Percentiles rank a stretch among this genome's conserved stretches.
Conservation (phyloP, 1,140 invertebrate genomes). For the Ectropis grisescens region DNA sequence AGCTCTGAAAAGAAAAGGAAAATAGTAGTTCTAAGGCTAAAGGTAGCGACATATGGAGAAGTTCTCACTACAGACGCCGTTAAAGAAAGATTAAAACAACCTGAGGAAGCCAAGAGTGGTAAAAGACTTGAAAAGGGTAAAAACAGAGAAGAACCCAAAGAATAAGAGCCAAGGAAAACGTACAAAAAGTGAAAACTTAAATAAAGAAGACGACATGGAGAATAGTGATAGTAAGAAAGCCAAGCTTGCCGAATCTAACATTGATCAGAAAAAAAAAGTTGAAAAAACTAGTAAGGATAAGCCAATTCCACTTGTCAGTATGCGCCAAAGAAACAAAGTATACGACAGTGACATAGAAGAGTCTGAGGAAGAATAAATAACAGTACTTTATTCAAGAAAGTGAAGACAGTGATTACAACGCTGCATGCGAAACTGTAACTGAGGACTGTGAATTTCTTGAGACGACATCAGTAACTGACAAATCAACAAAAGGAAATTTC, state of each 20-base stretch:
- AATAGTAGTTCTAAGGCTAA: conserved; percentile 1
- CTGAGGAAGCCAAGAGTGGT: neutral
- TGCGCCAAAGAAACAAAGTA: neutral
- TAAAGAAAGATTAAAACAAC: neutral
- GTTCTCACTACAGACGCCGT: neutral
- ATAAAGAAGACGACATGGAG: neutral
- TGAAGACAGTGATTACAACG: neutral
- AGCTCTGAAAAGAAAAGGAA: neutral
- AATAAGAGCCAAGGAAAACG: neutral
- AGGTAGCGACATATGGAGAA: conserved; percentile 1
- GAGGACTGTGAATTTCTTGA: conserved; percentile 1
- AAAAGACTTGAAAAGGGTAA: neutral
- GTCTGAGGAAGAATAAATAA: conserved; percentile 1
- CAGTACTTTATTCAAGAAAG: neutral
- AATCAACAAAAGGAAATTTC: neutral
- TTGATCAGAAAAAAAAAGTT: neutral
- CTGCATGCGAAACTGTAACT: neutral
- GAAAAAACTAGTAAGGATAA: neutral
- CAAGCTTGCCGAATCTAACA: neutral
- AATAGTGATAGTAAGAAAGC: neutral
- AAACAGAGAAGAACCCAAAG: neutral
- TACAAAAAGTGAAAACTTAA: conserved; percentile 1
- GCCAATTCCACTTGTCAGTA: neutral
- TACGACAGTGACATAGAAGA: neutral
- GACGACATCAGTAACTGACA: conserved; percentile 1